These are phyloP conservation scores for Ichneumoninae sp. DNA, from an alignment of 2,888 invertebrate species.

Conservation along the genomic window DNA sequence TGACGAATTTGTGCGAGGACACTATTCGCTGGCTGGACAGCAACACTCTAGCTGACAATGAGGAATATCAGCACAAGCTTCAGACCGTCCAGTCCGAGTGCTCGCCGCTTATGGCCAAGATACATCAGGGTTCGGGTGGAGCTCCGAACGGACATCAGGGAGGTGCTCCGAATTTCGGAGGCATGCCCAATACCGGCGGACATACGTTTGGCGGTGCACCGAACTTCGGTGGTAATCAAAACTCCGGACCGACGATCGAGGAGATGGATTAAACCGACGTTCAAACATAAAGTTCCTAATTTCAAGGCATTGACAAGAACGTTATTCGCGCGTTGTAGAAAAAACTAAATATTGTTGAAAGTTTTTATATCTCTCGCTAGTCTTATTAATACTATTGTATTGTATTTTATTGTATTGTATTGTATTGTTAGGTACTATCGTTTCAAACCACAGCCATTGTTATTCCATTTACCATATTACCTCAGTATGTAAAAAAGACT, in stretches of 20 bases:
- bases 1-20: slow-evolving; percentile 85
- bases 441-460: slow-evolving; percentile 88
- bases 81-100: slow-evolving; percentile 86
- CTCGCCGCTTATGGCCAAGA: slow-evolving; percentile 75
- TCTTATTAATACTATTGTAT: neutral
- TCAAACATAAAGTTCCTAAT: neutral
- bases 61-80: slow-evolving; percentile 88
- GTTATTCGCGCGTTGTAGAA: slow-evolving; percentile 91
- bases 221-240: slow-evolving; percentile 15
- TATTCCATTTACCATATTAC: slow-evolving; percentile 5
- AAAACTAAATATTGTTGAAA: slow-evolving; percentile 92
- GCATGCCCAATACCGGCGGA: slow-evolving; percentile 25
- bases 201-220: neutral
- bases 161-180: slow-evolving; percentile 12
- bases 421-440: neutral
- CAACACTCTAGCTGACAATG: slow-evolving; percentile 87
- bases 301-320: slow-evolving; percentile 86
- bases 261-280: slow-evolving; percentile 13
- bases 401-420: neutral
- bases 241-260: slow-evolving; percentile 66
- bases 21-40: slow-evolving; percentile 86
- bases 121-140: slow-evolving; percentile 71
- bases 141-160: slow-evolving; percentile 37
- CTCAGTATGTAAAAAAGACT: neutral
- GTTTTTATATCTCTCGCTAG: slow-evolving; percentile 86